Conservation (phyloP, 2,113 vertebrate genomes). For the Elachura formosa region DNA sequence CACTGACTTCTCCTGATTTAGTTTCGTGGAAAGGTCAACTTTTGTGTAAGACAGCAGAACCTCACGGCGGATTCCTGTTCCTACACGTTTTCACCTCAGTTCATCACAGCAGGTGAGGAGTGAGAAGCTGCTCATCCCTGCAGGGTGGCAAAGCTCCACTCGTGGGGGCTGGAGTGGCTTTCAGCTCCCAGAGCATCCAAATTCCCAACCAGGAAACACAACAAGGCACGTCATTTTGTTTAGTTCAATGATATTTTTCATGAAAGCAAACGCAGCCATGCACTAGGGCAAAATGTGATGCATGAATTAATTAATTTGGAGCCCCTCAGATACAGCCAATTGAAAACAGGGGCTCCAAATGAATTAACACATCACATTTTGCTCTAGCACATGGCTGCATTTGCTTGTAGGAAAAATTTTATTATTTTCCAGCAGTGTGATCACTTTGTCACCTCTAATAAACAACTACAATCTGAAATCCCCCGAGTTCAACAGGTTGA, state of each 20-base stretch:
- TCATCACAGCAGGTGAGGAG: not conserved
- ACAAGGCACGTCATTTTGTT: not conserved
- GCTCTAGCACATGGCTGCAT: not conserved
- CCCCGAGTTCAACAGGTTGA: slow-evolving; percentile 7
- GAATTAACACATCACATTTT: not conserved
- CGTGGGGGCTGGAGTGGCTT: not conserved
- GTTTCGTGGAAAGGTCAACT: not conserved
- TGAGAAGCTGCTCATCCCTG: not conserved
- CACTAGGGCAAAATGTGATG: not conserved
- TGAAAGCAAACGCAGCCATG: not conserved
- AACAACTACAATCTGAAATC: not conserved
- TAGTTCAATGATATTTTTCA: not conserved
- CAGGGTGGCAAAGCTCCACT: not conserved
- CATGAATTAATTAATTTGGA: not conserved
- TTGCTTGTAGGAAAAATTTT: not conserved
- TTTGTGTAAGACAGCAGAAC: not conserved
- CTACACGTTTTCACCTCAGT: rapidly evolving
- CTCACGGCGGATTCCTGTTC: not conserved
- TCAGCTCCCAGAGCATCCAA: not conserved
- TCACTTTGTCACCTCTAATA: slow-evolving; percentile 6
- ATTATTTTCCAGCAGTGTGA: not conserved
- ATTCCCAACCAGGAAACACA: not conserved
- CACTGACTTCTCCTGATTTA: not conserved
- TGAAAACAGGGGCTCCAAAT: not conserved
- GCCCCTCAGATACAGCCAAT: not conserved